Evolutionary conservation across 2,113 vertebrate species (phyloP).

Genomic region (Marcusenius ussheri): DNA sequence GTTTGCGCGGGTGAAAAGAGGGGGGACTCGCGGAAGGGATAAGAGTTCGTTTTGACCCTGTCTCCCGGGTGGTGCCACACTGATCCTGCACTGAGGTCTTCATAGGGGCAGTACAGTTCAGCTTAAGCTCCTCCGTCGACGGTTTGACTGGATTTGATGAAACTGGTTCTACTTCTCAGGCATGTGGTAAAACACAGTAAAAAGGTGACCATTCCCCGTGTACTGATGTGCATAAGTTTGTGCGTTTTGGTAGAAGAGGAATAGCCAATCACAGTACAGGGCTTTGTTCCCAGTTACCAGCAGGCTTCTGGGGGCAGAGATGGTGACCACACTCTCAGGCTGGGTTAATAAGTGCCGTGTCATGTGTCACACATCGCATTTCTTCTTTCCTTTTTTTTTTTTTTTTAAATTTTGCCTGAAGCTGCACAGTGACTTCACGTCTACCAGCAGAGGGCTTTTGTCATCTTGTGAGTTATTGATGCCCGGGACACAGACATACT

Average conservation of each 20-base stretch:
- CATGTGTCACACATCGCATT: conserved; percentile 51
- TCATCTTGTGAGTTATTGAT: conserved; percentile 57
- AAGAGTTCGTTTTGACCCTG: not conserved
- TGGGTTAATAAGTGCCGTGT: conserved; percentile 63
- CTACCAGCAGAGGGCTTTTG: conserved; percentile 51
- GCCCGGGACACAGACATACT: not conserved
- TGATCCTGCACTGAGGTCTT: conserved; percentile 17
- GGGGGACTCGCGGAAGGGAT: not conserved
- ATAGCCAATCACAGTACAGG: not conserved
- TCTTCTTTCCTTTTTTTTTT: conserved; percentile 45
- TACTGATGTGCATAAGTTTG: not conserved
- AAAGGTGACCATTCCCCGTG: not conserved
- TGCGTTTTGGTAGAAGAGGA: not conserved
- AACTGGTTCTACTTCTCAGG: not conserved
- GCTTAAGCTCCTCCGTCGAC: no score
- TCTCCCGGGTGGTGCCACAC: not conserved
- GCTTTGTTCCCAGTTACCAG: conserved; percentile 2
- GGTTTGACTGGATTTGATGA: not conserved
- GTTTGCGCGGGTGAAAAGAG: not conserved
- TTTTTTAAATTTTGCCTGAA: conserved; percentile 41
- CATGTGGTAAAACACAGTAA: not conserved
- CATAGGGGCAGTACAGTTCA: not conserved
- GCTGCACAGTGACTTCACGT: conserved; percentile 57
- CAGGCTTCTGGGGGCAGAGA: conserved; percentile 44
- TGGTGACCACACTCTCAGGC: conserved; percentile 52